Conservation (phyloP, 1,140 invertebrate genomes). For the Formica exsecta region DNA sequence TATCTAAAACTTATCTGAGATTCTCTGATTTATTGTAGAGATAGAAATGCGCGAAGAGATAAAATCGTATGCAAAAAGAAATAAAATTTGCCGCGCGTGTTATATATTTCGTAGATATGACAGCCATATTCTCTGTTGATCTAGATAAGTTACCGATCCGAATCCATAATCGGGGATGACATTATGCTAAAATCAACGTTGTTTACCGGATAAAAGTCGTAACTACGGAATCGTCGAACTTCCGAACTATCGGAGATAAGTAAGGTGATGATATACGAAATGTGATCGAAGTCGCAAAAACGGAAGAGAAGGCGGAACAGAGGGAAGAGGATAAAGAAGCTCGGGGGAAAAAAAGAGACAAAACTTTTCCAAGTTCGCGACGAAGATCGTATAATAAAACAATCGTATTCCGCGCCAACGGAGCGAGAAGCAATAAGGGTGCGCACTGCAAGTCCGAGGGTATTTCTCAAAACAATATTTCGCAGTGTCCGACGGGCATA, state of each 20-base stretch:
- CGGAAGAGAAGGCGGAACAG: background rate
- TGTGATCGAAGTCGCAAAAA: conserved; percentile 51
- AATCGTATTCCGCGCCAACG: conserved; percentile 75
- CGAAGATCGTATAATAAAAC: conserved; percentile 78
- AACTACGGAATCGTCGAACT: conserved; percentile 48
- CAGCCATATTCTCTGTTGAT: conserved; percentile 16
- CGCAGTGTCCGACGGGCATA: conserved; percentile 59
- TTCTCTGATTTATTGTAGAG: background rate
- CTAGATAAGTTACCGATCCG: background rate
- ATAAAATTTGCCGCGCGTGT: conserved; percentile 12
- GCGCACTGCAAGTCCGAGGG: conserved; percentile 68
- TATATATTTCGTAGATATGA: conserved; percentile 26
- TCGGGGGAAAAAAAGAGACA: conserved; percentile 4
- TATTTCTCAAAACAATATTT: conserved; percentile 78
- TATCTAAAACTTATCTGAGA: background rate
- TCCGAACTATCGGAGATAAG: conserved; percentile 41
- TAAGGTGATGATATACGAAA: conserved; percentile 73
- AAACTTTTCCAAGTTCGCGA: conserved; percentile 72
- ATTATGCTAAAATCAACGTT: conserved; percentile 58
- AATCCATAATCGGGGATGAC: conserved; percentile 26
- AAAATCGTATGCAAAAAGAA: background rate
- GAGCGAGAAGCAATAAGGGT: conserved; percentile 77
- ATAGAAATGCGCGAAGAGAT: background rate
- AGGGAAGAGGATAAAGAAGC: background rate
- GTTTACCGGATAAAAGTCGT: conserved; percentile 61